Evolutionary conservation across 2,113 vertebrate genomes (phyloP).

Genomic region (Heptranchias perlo): DNA sequence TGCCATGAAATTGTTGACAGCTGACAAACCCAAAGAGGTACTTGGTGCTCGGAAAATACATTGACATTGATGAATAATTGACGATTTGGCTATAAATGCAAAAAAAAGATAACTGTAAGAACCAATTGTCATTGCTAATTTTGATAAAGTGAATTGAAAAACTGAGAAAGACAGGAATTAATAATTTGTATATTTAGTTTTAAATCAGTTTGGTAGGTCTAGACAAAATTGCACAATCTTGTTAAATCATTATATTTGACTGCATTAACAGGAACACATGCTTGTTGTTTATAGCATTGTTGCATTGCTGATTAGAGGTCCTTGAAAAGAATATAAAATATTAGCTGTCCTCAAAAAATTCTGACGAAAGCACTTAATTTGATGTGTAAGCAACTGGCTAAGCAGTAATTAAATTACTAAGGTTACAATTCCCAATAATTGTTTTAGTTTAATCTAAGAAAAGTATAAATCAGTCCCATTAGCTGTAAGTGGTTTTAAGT

Average conservation of each 20-base stretch:
- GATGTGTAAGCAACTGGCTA: not conserved
- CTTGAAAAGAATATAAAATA: constrained; percentile 20
- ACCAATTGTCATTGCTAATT: not conserved
- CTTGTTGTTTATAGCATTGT: not conserved
- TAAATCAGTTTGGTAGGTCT: not conserved
- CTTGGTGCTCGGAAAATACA: not conserved
- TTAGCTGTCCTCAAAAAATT: not conserved
- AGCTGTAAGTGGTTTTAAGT: not conserved
- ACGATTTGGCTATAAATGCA: not conserved
- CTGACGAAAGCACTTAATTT: not conserved
- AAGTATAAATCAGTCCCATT: not conserved
- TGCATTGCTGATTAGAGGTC: not conserved
- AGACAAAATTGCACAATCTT: not conserved
- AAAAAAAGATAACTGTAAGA: not conserved
- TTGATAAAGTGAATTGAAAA: too few species aligned
- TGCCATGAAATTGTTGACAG: not conserved
- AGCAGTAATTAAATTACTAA: not conserved
- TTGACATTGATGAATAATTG: not conserved
- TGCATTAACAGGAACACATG: not conserved
- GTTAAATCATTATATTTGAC: not conserved
- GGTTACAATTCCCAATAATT: constrained; percentile 11
- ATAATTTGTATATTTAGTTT: not conserved
- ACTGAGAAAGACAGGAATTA: too few species aligned
- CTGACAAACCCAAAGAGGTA: not conserved
- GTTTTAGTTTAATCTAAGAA: not conserved